phyloP scores from a whole-genome alignment of 2,113 vertebrate genomes.

The Sapajus apella region DNA sequence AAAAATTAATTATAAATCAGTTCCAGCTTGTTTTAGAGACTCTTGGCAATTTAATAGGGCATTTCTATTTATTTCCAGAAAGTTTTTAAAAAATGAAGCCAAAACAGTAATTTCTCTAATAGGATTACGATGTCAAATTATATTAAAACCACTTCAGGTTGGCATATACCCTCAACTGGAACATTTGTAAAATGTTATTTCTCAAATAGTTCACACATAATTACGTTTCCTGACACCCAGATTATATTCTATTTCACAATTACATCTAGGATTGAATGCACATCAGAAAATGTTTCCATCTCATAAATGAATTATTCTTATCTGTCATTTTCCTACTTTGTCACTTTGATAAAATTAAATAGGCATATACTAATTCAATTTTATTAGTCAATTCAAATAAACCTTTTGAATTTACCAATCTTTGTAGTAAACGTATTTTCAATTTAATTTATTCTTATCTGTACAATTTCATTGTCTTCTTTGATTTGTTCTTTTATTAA shows the following conservation, averaged over 20 bases:
- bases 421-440: background rate
- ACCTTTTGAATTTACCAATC: background rate
- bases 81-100: background rate
- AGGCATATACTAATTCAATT: background rate
- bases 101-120: background rate
- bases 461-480: background rate
- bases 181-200: background rate
- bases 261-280: background rate
- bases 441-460: conserved; percentile 3
- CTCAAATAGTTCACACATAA: background rate
- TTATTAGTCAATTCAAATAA: background rate
- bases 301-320: background rate
- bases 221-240: background rate
- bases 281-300: background rate
- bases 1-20: conserved; percentile 4
- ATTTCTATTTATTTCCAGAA: background rate
- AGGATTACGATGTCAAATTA: background rate
- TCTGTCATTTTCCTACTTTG: conserved; percentile 14
- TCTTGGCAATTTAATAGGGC: background rate
- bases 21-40: background rate
- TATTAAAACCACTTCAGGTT: background rate
- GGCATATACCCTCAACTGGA: background rate
- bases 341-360: background rate
- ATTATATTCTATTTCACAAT: background rate
- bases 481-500: background rate